Evolutionary conservation across 1,140 invertebrate species (phyloP), one percentile per base, ranked within the genome.

Genomic region (Aphaenogaster floridana): DNA sequence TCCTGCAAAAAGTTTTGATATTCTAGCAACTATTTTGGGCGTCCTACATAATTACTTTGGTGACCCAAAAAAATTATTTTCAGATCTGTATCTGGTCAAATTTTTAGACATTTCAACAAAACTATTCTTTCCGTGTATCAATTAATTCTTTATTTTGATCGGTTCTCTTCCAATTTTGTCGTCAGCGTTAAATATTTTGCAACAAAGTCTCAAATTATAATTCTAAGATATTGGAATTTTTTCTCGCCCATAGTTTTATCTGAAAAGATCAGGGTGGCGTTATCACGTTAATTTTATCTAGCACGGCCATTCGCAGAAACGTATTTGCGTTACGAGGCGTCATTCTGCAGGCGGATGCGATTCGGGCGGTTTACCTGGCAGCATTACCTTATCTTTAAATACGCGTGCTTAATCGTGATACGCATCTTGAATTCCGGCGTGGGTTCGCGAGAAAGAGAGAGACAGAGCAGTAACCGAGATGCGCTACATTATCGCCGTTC

Each of bases 401-500:
- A 50, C n/a, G 80, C 69, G 42, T 74, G 39, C 69, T 39, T 28
- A 34, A 84, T 84, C 69, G 54, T 34, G 80, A 84, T 61, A 34
- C 15, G 42, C 69, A 57, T 84, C 57, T 61, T 21, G 80, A 84
- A 84, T 84, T 76, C 54, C 69, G 42, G 34, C 52, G 80, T 72
- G 17, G 48, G 45, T 78, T 48, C 3, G 28, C 17, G 11, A 36
- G 17, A 11, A 9, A 54, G 6, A 81, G 36, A 81, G 17, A 45
- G 83, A 80, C 13, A 66, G n/a, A 86, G 28, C 21, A 17, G 15
- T 28, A 68, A 50, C 45, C n/a, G 52, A 64, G 69, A 84, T 84
- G 54, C 80, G 69, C n/a, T 28, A 76, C 54, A 84, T 84, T 84
- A 84, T 76, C 80, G n/a, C 45, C 54, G 80, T 61, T 61, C 68